Percentiles rank a stretch among this genome's conserved stretches.
phyloP scores from a whole-genome alignment of 1,140 invertebrate species.

The Penaeus vannamei region DNA sequence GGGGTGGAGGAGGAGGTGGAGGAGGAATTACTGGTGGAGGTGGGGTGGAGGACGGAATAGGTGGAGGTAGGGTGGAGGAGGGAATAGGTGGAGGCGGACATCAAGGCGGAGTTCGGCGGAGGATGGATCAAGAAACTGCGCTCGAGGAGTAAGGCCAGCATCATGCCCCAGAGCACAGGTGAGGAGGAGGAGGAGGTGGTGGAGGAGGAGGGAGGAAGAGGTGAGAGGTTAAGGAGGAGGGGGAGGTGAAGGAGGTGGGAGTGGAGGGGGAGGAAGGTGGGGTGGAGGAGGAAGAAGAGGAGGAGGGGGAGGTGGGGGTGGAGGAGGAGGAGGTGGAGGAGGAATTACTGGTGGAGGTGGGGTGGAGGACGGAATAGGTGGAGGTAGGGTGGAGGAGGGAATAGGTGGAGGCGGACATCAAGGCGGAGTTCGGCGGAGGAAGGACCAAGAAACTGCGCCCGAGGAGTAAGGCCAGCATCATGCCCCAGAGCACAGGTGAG shows the following conservation, averaged over 20 bases:
- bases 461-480: conserved; percentile 62
- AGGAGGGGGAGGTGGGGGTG: not conserved
- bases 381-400: not conserved
- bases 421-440: conserved; percentile 59
- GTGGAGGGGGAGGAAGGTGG: not conserved
- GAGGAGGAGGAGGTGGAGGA: not conserved
- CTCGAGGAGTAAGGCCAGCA: conserved; percentile 62
- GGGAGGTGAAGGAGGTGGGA: not conserved
- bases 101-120: conserved; percentile 57
- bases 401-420: conserved; percentile 41
- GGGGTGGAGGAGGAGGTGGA: too few species aligned
- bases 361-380: not conserved
- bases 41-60: too few species aligned
- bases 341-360: not conserved
- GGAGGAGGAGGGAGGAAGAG: not conserved
- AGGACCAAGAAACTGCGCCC: conserved; percentile 63
- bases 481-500: conserved; percentile 63
- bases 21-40: too few species aligned
- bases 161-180: conserved; percentile 64
- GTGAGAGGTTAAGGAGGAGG: too few species aligned
- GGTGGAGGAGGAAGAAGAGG: not conserved
- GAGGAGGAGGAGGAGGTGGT: not conserved
- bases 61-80: too few species aligned
- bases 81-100: too few species aligned
- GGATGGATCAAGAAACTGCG: conserved; percentile 64